These are phyloP conservation scores for Periphyllus acericola DNA, from an alignment of 2,888 invertebrate genomes.

Conservation along the genomic window DNA sequence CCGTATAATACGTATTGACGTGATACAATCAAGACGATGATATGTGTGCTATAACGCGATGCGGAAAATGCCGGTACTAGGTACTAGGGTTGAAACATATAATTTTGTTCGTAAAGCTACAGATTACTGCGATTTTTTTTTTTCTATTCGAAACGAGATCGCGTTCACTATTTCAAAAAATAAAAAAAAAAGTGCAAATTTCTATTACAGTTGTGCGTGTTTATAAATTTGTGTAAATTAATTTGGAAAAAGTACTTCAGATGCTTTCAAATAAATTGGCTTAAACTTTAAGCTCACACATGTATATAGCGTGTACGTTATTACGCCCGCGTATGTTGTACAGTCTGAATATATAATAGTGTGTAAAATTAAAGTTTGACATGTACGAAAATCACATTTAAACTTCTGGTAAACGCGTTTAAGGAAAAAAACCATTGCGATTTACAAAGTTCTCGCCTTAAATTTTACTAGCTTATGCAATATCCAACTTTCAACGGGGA, in stretches of 20 bases:
- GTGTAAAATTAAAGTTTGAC: conserved; percentile 20
- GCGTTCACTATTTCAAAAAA: not conserved
- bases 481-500: not conserved
- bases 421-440: not conserved
- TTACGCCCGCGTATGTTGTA: not conserved
- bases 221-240: not conserved
- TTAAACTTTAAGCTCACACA: not conserved
- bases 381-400: not conserved
- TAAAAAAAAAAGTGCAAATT: not conserved
- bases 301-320: not conserved
- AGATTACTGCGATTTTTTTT: too few relatives aligned
- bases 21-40: too few relatives aligned
- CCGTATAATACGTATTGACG: too few relatives aligned
- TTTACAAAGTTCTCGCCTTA: not conserved
- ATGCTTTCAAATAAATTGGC: not conserved
- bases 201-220: too few relatives aligned
- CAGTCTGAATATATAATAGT: not conserved
- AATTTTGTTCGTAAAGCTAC: too few relatives aligned
- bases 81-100: too few relatives aligned
- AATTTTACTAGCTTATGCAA: not conserved
- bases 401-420: not conserved
- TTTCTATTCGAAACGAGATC: too few relatives aligned
- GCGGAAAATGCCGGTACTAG: too few relatives aligned
- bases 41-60: too few relatives aligned
- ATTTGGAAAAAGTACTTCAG: not conserved